Evolutionary conservation across 2,797 vertebrate species (phyloP).

Genomic region (Gallinago nigripennis): DNA sequence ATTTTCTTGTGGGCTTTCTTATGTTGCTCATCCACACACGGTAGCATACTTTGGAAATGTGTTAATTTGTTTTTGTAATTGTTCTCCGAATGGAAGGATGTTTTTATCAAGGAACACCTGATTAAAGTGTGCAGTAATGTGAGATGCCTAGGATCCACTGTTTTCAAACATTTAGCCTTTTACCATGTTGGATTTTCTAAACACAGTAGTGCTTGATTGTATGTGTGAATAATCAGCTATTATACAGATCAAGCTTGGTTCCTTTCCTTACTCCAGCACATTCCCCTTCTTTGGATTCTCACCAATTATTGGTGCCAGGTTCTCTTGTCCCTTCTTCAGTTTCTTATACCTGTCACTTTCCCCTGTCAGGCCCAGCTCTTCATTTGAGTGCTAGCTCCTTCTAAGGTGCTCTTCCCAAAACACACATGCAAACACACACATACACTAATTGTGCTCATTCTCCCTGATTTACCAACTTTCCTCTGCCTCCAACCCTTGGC

Average conservation of each 20-base stretch:
- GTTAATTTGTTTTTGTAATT: background rate
- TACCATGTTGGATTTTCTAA: background rate
- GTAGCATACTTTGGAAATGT: background rate
- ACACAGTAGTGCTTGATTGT: background rate
- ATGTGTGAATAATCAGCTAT: background rate
- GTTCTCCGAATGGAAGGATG: background rate
- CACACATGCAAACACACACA: no score
- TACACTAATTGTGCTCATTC: background rate
- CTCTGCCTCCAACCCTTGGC: background rate
- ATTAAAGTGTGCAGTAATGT: background rate
- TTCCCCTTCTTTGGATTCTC: no score
- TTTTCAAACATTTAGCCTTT: background rate
- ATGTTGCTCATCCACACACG: background rate
- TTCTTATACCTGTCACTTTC: background rate
- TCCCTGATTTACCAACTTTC: background rate
- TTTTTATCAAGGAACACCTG: background rate
- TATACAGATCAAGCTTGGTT: background rate
- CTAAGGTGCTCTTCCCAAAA: background rate
- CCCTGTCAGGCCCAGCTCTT: fast-evolving
- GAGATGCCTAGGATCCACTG: background rate
- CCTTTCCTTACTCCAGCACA: background rate
- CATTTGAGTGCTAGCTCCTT: background rate
- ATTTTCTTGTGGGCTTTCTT: background rate
- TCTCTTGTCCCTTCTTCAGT: background rate
- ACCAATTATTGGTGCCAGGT: fast-evolving